Conservation (phyloP, 1,140 invertebrate species). For the Metaphire vulgaris region DNA sequence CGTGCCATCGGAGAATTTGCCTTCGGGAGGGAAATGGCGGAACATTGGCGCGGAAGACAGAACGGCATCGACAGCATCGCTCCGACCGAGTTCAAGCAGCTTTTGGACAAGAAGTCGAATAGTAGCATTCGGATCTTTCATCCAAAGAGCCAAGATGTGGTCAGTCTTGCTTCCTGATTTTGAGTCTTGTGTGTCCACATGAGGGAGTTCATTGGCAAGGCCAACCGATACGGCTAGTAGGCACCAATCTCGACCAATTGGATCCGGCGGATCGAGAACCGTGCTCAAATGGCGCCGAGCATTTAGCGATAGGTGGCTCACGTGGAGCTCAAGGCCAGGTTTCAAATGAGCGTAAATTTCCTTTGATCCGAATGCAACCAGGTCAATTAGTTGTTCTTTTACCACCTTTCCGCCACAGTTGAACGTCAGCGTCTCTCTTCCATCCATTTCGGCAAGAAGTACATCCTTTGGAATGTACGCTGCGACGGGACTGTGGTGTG, state of each 20-base stretch:
- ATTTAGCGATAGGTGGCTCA: constrained; percentile 55
- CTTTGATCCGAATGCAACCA: constrained; percentile 63
- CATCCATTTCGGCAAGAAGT: constrained; percentile 57
- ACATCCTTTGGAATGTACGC: constrained; percentile 61
- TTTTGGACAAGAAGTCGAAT: constrained; percentile 54
- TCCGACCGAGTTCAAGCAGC: constrained; percentile 55
- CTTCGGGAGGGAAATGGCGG: constrained; percentile 41
- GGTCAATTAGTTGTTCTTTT: constrained; percentile 61
- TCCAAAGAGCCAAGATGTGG: constrained; percentile 55
- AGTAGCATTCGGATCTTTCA: constrained; percentile 46
- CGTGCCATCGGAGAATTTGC: constrained; percentile 32
- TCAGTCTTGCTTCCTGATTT: constrained; percentile 52
- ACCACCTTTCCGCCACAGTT: constrained; percentile 56
- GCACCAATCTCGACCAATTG: constrained; percentile 75
- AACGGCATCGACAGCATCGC: constrained; percentile 55
- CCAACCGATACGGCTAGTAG: constrained; percentile 69
- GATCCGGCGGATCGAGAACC: constrained; percentile 69
- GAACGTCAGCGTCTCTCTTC: constrained; percentile 34
- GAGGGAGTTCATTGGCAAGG: constrained; percentile 56
- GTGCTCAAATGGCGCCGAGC: constrained; percentile 53
- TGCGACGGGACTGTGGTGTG: constrained; percentile 57
- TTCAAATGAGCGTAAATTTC: constrained; percentile 50
- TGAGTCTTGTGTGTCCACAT: constrained; percentile 46
- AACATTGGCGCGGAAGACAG: constrained; percentile 53
- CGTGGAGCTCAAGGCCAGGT: constrained; percentile 55